These are phyloP conservation scores for Vidua macroura DNA, from an alignment of 2,113 vertebrate genomes.

Conservation along the genomic window DNA sequence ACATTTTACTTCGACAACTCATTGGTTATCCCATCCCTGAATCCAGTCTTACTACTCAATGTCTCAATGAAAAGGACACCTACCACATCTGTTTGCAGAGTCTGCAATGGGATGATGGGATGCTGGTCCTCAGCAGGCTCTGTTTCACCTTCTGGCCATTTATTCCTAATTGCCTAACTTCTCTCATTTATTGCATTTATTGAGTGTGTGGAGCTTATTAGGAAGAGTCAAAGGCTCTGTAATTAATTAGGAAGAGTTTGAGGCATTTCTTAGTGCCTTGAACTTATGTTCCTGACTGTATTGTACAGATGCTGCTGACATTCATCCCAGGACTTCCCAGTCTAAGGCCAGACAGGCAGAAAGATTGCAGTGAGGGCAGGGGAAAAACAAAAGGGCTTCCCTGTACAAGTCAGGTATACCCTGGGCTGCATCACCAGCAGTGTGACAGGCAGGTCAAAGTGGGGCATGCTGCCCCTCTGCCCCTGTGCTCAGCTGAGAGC, in stretches of 20 bases:
- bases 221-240: background rate
- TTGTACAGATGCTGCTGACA: background rate
- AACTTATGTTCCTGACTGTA: background rate
- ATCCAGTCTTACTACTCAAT: background rate
- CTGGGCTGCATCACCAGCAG: background rate
- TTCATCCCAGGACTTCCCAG: background rate
- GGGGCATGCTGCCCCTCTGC: background rate
- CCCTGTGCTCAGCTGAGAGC: background rate
- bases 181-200: background rate
- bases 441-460: background rate
- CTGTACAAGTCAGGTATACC: background rate
- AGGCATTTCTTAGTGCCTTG: background rate
- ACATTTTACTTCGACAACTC: background rate
- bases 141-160: background rate
- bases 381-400: background rate
- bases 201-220: background rate
- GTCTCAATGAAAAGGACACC: background rate
- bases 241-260: background rate
- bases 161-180: background rate
- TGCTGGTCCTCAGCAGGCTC: background rate
- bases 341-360: background rate
- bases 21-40: background rate
- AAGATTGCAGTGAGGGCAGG: background rate
- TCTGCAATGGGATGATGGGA: background rate
- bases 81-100: rapidly evolving